phyloP scores from a whole-genome alignment of 2,888 invertebrate species.

The Thelaira solivaga region DNA sequence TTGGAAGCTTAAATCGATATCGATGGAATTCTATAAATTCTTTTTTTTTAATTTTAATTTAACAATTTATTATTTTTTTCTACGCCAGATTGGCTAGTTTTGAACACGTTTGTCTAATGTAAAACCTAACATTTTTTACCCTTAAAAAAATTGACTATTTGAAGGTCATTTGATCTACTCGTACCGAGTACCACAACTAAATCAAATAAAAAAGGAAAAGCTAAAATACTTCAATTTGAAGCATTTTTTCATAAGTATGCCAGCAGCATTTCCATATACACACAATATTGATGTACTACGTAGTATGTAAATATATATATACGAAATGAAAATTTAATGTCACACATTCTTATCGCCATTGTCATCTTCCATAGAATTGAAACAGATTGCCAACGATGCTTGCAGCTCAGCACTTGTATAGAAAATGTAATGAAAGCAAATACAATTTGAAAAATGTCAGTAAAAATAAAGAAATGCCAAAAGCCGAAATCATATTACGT shows the following conservation, averaged over 20 bases:
- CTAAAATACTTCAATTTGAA: background rate
- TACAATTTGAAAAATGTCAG: background rate
- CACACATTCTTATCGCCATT: slow-evolving; percentile 1
- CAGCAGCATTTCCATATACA: background rate
- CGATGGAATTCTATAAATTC: no score
- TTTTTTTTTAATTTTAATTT: no score
- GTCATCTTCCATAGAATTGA: background rate
- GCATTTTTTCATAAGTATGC: background rate
- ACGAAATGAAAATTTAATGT: slow-evolving; percentile 17
- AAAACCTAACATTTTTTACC: no score
- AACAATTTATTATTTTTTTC: no score
- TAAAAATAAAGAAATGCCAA: slow-evolving; percentile 18
- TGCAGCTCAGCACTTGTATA: background rate
- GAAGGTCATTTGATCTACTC: slow-evolving; percentile 27
- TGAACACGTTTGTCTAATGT: no score
- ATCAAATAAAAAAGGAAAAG: background rate
- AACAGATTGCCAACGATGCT: background rate
- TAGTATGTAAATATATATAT: no score
- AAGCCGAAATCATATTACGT: slow-evolving; percentile 15
- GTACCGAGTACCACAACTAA: slow-evolving; percentile 12
- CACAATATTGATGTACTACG: no score
- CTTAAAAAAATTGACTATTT: background rate
- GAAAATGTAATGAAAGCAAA: background rate
- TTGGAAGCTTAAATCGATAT: no score
- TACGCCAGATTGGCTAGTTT: no score